A percentile compares a stretch with the other conserved stretches of the same genome.
Evolutionary conservation across 2,888 invertebrate genomes (phyloP).

Genomic region (Melikaiella ostensackeni): DNA sequence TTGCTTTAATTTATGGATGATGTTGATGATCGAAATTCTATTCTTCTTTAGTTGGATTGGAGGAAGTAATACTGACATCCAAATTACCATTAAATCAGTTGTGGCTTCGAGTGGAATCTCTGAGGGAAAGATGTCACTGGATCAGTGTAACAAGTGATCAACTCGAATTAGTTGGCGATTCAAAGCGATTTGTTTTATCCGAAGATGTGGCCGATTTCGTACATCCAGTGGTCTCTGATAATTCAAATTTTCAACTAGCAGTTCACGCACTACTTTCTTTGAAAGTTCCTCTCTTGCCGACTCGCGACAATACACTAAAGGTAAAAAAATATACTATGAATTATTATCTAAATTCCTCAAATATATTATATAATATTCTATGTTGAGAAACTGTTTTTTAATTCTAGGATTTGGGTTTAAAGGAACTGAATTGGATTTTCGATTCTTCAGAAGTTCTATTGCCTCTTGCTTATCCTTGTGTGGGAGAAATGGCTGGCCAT

Average conservation of each 20-base stretch:
- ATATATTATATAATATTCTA: background rate
- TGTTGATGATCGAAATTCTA: constrained; percentile 23
- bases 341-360: background rate
- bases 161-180: constrained; percentile 80
- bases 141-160: constrained; percentile 79
- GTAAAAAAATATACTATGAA: constrained; percentile 48
- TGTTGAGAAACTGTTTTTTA: constrained; percentile 20
- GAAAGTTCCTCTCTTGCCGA: constrained; percentile 81
- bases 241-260: constrained; percentile 81
- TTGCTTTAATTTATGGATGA: constrained; percentile 3
- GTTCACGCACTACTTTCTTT: constrained; percentile 80
- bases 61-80: constrained; percentile 81
- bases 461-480: constrained; percentile 67
- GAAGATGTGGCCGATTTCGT: constrained; percentile 84
- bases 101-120: constrained; percentile 87
- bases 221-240: constrained; percentile 82
- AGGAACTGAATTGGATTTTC: constrained; percentile 65
- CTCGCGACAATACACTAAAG: constrained; percentile 66
- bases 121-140: constrained; percentile 86
- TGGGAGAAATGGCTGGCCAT: constrained; percentile 64
- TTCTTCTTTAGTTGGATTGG: constrained; percentile 78
- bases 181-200: constrained; percentile 83
- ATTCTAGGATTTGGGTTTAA: constrained; percentile 63
- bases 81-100: constrained; percentile 85
- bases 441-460: constrained; percentile 70